Evolutionary conservation across 53 echinoderm and acorn worm species (phyloP).

Genomic region (Glandiceps talaboti): DNA sequence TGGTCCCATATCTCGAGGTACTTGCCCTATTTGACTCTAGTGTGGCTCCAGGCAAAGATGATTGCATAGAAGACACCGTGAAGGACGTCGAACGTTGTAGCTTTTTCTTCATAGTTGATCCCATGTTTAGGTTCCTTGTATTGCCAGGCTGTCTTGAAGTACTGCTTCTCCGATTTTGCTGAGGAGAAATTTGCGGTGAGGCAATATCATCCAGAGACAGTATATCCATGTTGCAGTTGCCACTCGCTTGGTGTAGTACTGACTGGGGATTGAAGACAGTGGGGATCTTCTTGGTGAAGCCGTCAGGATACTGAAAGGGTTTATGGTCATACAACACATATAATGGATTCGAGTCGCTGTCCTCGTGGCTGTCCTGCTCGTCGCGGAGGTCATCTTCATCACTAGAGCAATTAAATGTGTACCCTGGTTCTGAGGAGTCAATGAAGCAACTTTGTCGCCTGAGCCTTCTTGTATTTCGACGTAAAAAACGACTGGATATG

Average conservation of each 20-base stretch:
- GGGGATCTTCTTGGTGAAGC: background rate
- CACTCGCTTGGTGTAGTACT: background rate
- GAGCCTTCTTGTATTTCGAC: background rate
- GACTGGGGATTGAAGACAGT: background rate
- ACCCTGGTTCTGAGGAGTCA: background rate
- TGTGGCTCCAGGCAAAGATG: background rate
- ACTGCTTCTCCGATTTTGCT: background rate
- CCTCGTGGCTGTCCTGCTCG: background rate
- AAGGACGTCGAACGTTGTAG: background rate
- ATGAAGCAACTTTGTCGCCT: background rate
- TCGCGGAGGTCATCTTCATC: background rate
- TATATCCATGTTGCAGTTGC: background rate
- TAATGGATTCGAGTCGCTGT: background rate
- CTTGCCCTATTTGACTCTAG: too few relatives aligned
- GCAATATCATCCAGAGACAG: background rate
- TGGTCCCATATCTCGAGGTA: background rate
- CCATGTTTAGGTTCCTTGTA: background rate
- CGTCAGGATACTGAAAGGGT: background rate
- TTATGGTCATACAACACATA: background rate
- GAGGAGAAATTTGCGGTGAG: background rate
- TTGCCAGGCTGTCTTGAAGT: background rate
- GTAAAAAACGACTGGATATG: background rate
- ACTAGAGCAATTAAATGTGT: background rate
- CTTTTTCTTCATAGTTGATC: background rate
- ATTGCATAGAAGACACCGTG: background rate